Evolutionary conservation across 2,888 invertebrate genomes (phyloP).

Genomic region (Fragum whitleyi): DNA sequence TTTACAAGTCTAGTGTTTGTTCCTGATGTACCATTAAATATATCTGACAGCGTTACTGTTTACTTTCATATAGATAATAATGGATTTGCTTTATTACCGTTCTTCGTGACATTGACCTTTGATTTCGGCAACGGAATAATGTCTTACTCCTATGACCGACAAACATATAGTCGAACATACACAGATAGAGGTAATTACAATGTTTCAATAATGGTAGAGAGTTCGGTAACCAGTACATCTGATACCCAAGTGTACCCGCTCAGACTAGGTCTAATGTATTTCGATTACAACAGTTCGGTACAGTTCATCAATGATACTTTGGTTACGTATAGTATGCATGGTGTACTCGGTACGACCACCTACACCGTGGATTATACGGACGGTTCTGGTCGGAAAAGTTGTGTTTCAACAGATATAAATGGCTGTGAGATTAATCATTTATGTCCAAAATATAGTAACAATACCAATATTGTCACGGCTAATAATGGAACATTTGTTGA

Average conservation of each 20-base stretch:
- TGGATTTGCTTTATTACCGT: slow-evolving; percentile 49
- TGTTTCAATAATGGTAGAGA: slow-evolving; percentile 31
- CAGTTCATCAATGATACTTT: slow-evolving; percentile 46
- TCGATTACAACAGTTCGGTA: slow-evolving; percentile 49
- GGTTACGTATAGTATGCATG: slow-evolving; percentile 52
- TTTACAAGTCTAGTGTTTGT: slow-evolving; percentile 41
- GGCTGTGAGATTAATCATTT: slow-evolving; percentile 50
- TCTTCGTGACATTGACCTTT: slow-evolving; percentile 32
- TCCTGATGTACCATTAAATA: slow-evolving; percentile 47
- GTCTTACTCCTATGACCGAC: slow-evolving; percentile 32
- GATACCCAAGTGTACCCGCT: slow-evolving; percentile 26
- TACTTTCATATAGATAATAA: slow-evolving; percentile 61
- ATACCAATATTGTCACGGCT: slow-evolving; percentile 37
- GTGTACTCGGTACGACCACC: slow-evolving; percentile 39
- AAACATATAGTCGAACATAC: slow-evolving; percentile 38
- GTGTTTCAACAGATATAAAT: slow-evolving; percentile 19
- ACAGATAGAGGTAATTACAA: slow-evolving; percentile 46
- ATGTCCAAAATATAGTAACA: slow-evolving; percentile 52
- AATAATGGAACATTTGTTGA: slow-evolving; percentile 58
- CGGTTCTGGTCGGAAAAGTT: slow-evolving; percentile 30
- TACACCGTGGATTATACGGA: slow-evolving; percentile 50
- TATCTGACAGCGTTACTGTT: slow-evolving; percentile 57
- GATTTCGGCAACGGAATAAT: slow-evolving; percentile 41
- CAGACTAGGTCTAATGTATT: slow-evolving; percentile 57
- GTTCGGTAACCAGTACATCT: slow-evolving; percentile 41